Evolutionary conservation across 1,140 invertebrate genomes (phyloP), one percentile per base, ranked within the genome.

Genomic region (Wasmannia auropunctata): DNA sequence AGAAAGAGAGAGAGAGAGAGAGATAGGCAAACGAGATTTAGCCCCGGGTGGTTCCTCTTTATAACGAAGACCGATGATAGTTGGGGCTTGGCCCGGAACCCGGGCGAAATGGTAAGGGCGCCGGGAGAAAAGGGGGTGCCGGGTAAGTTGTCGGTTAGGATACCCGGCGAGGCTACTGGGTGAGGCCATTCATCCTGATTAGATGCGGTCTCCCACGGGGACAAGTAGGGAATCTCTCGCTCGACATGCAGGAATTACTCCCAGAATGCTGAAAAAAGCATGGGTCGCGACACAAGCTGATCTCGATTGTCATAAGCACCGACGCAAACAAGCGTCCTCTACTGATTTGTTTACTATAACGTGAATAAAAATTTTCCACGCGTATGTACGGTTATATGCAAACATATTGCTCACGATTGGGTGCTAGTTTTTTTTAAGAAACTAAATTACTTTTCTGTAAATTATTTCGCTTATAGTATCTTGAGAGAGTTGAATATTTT

Each of bases 51-150:
- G 77, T 89, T 88, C 88, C 87, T 90, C 92, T 93, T 93, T 92
- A 91, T 93, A 93, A 93, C 92, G 92, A 93, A 93, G 92, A 93
- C 92, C 91, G 92, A 93, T 93, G 92, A 93, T 92, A 93, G 79
- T 62, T 89, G 72, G 77, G 56, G 62, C 76, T 76, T 83, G 62
- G 81, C 80, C 86, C 76, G 80, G 77, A 89, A 86, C 75, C 28
- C 86, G 60, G 63, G 72, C 65, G 77, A 88, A 88, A 86, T 69
- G 81, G 60, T 31, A 75, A 62, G 65, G 80, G 86, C 19, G 85
- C 22, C 58, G 51, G 54, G 51, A 40, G 34, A 58, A 25, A n/a
- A 40, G 72, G 51, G 67, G 67, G 16, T 16, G 63, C 58, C 74
- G 89, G n/a, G n/a, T 87, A 91, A 92, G 91, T 91, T 86, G 91